Conservation (phyloP, 2,113 vertebrate species). For the Solenodon paradoxus region DNA sequence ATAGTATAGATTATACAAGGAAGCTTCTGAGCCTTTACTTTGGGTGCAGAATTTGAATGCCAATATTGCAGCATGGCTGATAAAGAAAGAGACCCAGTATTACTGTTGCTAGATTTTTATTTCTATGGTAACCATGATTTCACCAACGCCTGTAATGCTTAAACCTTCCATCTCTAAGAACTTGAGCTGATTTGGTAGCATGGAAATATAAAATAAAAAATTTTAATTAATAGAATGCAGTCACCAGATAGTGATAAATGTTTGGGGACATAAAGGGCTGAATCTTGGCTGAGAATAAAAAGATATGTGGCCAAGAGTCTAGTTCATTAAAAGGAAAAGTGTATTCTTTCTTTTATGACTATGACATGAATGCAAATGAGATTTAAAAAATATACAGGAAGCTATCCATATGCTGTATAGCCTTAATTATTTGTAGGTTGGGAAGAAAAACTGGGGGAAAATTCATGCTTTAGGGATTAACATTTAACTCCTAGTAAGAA, state of each 20-base stretch:
- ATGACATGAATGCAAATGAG: neutral
- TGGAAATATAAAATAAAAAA: constrained; percentile 58
- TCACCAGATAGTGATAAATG: neutral
- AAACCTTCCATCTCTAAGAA: constrained; percentile 56
- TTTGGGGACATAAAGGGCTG: neutral
- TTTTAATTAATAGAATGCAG: constrained; percentile 32
- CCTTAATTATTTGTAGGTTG: constrained; percentile 17
- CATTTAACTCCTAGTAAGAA: constrained; percentile 32
- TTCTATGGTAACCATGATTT: constrained; percentile 69
- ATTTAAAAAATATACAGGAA: constrained; percentile 17
- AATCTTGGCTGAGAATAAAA: neutral
- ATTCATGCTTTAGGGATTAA: constrained; percentile 18
- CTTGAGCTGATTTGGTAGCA: constrained; percentile 2
- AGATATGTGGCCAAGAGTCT: neutral
- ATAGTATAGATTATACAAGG: constrained; percentile 63
- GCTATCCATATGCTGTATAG: neutral
- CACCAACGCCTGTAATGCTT: neutral
- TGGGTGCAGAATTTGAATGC: constrained; percentile 44
- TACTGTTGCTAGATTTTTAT: constrained; percentile 59
- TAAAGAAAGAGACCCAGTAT: constrained; percentile 47
- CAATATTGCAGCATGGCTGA: neutral
- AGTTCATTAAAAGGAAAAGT: neutral
- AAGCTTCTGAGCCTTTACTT: constrained; percentile 51
- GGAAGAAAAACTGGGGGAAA: neutral
- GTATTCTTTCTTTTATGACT: neutral